Percentiles rank a stretch among this genome's conserved stretches.
These are phyloP conservation scores for Scatophagus argus DNA, from an alignment of 2,113 vertebrate species.

Conservation along the genomic window DNA sequence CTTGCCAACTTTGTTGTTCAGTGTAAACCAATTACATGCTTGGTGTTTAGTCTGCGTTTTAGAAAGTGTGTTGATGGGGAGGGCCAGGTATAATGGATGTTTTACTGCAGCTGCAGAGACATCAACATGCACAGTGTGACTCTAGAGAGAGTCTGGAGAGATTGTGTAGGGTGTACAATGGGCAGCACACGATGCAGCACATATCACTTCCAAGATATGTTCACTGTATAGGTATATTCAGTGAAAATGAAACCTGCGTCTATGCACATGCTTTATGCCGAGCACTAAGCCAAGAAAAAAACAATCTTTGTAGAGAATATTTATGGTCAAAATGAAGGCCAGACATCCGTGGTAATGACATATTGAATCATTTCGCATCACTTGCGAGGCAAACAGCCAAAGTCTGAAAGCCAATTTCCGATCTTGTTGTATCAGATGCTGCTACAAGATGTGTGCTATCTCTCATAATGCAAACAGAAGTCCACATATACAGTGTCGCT, in stretches of 20 bases:
- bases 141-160: too few relatives aligned
- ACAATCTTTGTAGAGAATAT: slow-evolving; percentile 14
- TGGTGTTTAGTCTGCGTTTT: slow-evolving; percentile 6
- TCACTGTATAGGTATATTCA: background rate
- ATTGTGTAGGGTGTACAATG: background rate
- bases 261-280: background rate
- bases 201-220: background rate
- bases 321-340: slow-evolving; percentile 21
- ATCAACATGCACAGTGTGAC: background rate
- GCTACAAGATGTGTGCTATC: background rate
- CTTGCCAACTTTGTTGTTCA: background rate
- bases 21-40: background rate
- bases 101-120: slow-evolving; percentile 1
- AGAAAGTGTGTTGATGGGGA: slow-evolving; percentile 6
- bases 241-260: background rate
- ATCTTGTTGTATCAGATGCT: background rate
- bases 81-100: slow-evolving; percentile 4
- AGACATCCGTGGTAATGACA: slow-evolving; percentile 15
- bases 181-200: background rate
- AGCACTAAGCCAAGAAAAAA: slow-evolving; percentile 21
- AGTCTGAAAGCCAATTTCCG: slow-evolving; percentile 28
- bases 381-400: slow-evolving; percentile 23
- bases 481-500: background rate
- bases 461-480: slow-evolving; percentile 11
- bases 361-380: slow-evolving; percentile 35